phyloP scores from a whole-genome alignment of 2,888 invertebrate species.

The Sesia apiformis region DNA sequence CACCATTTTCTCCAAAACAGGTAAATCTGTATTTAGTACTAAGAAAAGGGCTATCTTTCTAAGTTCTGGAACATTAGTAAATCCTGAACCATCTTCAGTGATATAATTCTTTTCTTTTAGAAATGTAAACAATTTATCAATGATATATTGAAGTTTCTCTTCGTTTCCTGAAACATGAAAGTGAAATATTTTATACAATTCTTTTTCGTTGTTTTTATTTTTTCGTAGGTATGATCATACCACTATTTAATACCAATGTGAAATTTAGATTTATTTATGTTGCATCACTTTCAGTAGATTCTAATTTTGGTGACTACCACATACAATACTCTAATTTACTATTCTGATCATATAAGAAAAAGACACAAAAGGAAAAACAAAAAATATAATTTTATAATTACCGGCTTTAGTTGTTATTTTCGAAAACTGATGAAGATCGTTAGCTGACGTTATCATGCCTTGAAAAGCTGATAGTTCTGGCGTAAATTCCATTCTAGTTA shows the following conservation, averaged over 20 bases:
- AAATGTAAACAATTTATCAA: conserved; percentile 30
- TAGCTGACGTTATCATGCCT: conserved; percentile 48
- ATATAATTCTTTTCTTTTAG: conserved; percentile 36
- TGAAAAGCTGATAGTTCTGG: conserved; percentile 49
- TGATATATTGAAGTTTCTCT: conserved; percentile 38
- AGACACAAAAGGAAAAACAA: neutral
- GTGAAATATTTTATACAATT: no score
- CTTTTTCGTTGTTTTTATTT: neutral
- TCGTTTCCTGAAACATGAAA: conserved; percentile 47
- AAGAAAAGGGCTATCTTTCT: conserved; percentile 51
- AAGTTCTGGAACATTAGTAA: conserved; percentile 18
- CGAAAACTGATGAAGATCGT: conserved; percentile 42
- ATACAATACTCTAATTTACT: no score
- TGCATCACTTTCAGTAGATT: no score
- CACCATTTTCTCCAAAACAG: conserved; percentile 36
- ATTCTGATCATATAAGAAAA: no score
- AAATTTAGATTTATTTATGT: no score
- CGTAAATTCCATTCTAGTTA: conserved; percentile 41
- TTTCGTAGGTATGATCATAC: neutral
- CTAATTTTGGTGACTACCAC: no score
- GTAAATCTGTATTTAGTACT: conserved; percentile 46
- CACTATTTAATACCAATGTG: no score
- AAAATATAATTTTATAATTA: conserved; percentile 17
- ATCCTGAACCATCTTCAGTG: conserved; percentile 20
- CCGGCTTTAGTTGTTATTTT: conserved; percentile 48